Base-by-base conservation (phyloP, 92 coral and sea anemone genomes). In the Umimayanthus chanpuru region DNA sequence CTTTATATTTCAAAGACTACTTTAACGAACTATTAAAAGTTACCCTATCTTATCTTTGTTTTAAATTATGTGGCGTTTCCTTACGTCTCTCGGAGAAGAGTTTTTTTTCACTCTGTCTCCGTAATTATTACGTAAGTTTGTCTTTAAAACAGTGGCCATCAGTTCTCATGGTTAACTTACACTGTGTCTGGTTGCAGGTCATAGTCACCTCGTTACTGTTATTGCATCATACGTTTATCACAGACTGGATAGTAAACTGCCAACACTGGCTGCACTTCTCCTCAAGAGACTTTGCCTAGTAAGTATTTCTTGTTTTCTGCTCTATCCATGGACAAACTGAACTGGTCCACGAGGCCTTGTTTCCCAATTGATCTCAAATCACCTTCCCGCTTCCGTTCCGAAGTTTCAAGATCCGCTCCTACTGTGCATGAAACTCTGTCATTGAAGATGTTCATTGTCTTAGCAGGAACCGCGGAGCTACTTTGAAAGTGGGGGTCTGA, bases 241-340 rank as follows among this genome's bases (percentile, higher is more conserved):
- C 88, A 92, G 91, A 71, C 91, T 92, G 77, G 99, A 97, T 89
- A 92, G 98, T 75, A 95, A 92, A 86, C 86, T 97, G 9, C 97
- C 98, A n/a, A 93, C 96, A 23, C 86, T 97, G 65, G 97, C 98
- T 20, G 91, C 98, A 23, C 92, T 92, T 9, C 91, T 97, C 36
- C 97, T 97, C 38, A 94, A 93, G 87, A 92, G 96, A 88, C 90
- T 97, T 50, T 94, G 95, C 72, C 39, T 97, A 91, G 99, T 95
- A 89, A 89, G 98, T 88, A 28, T 77, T 12, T n/a, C 40, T 5
- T 29, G 9, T 18, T 25, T 10, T 36, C 16, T 41, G 23, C 65
- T 80, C 56, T 50, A 16, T 0, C 16, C 56, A 9, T 50, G 56
- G 16, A 2, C 56, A 11, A 16, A 11, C 56, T 9, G 2, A 50